Conservation (phyloP, 2,888 invertebrate species). For the Tineola bisselliella region DNA sequence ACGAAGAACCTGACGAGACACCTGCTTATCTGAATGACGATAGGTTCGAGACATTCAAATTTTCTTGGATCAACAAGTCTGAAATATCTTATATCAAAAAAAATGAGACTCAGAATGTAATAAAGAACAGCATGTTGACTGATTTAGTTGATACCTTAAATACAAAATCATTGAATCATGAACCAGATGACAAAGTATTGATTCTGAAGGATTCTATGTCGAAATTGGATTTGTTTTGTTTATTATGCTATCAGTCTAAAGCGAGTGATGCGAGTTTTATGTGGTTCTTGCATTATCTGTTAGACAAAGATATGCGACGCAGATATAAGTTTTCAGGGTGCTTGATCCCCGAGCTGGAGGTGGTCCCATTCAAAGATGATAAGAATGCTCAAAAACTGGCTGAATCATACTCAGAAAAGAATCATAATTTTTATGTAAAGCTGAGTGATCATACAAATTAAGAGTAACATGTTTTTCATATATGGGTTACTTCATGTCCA, state of each 20-base stretch:
- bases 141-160: neutral
- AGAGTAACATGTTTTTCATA: too few species aligned
- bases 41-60: neutral
- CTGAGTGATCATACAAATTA: too few species aligned
- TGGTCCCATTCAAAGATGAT: too few species aligned
- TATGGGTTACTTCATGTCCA: too few species aligned
- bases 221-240: neutral
- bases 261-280: neutral
- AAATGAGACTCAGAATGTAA: too few species aligned
- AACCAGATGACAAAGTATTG: neutral
- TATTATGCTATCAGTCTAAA: neutral
- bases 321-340: neutral
- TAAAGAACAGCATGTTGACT: neutral
- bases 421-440: too few species aligned
- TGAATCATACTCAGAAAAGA: too few species aligned
- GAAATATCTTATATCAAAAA: neutral
- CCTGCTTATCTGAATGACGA: slow-evolving; percentile 1
- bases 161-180: neutral
- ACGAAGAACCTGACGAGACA: neutral
- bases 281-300: neutral
- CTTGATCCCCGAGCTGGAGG: neutral
- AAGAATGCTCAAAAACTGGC: too few species aligned
- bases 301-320: neutral
- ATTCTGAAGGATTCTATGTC: neutral
- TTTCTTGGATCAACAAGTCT: neutral